Evolutionary conservation across 1,140 invertebrate species (phyloP).

Genomic region (Spodoptera litura): DNA sequence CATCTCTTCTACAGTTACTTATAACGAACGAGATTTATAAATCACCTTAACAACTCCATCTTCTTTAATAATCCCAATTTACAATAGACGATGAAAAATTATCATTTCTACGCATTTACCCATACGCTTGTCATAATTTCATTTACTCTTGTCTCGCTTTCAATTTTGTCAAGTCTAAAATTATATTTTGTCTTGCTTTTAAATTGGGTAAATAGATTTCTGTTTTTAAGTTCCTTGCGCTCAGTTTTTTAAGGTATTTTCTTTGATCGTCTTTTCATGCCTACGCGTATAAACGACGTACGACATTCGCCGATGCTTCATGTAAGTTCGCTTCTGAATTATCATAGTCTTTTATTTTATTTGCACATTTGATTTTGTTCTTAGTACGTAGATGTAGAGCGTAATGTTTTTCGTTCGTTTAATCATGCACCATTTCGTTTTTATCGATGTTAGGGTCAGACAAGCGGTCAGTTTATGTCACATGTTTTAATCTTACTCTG

Average conservation of each 20-base stretch:
- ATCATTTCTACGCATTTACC: conserved; percentile 54
- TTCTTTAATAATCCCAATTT: conserved; percentile 31
- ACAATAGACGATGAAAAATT: conserved; percentile 37
- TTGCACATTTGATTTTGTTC: conserved; percentile 74
- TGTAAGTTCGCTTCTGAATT: conserved; percentile 84
- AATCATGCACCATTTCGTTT: conserved; percentile 82
- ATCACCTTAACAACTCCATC: conserved; percentile 25
- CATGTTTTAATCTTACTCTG: conserved; percentile 50
- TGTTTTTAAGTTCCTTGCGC: conserved; percentile 67
- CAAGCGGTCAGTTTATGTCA: conserved; percentile 45
- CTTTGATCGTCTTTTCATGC: conserved; percentile 84
- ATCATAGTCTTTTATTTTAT: conserved; percentile 70
- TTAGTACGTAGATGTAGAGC: conserved; percentile 75
- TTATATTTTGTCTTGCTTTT: conserved; percentile 72
- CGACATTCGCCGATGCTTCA: conserved; percentile 81
- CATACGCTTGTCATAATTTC: conserved; percentile 73
- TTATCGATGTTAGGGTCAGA: conserved; percentile 51
- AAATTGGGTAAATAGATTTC: conserved; percentile 68
- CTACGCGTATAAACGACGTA: conserved; percentile 70
- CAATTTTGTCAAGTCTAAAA: conserved; percentile 58
- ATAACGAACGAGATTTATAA: conserved; percentile 21
- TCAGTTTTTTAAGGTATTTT: conserved; percentile 77
- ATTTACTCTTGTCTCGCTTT: conserved; percentile 68
- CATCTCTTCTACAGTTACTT: conserved; percentile 31
- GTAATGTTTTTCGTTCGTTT: conserved; percentile 64